Base-by-base conservation (phyloP, 2,113 vertebrate genomes). In the Channa maculata region DNA sequence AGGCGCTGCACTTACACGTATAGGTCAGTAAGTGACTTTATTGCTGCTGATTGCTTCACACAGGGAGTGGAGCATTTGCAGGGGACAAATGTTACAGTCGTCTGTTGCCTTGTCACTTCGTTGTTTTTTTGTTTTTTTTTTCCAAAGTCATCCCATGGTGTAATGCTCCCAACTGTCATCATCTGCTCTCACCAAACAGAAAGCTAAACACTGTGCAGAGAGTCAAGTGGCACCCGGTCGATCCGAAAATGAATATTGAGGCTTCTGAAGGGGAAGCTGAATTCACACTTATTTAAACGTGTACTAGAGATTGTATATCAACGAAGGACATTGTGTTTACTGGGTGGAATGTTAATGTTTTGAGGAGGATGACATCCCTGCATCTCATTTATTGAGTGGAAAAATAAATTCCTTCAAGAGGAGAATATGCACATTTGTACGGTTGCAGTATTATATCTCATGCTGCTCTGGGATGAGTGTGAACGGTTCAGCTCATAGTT, bases 111-210 rank as follows among this genome's bases (percentile, higher is more conserved):
- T 69, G 66, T 80, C 79, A 80, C 78, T 77, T 24, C 24, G 24
- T 24, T 24, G 24, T 24, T 24, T 24, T 76, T 59, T 44, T 50
- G n/a, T 80, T 39, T 33, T 69, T 68, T 11, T 66, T 75, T 41
- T 38, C 41, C 76, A 73, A 75, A 84, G 69, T 49, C 69, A 75
- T 75, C 69, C 82, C 61, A 77, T 4, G 14, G 43, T 77, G 54
- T 65, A 64, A 79, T 46, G 75, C 70, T 69, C 65, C 83, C 77
- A 69, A 75, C 72, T 83, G 83, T 83, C 80, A 77, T 80, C 76
- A 58, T 80, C 86, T 77, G 76, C 62, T 75, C 52, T 61, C 61
- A 15, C 8, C 58, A 67, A 53, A 58, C 33, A 58, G 54, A 34
- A 11, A 60, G 58, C 5, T 37, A 38, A 68, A 48, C 37, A 46